A percentile compares a stretch with the other conserved stretches of the same genome.
Conservation (phyloP, 2,797 vertebrate genomes). For the Acrocephalus scirpaceus region DNA sequence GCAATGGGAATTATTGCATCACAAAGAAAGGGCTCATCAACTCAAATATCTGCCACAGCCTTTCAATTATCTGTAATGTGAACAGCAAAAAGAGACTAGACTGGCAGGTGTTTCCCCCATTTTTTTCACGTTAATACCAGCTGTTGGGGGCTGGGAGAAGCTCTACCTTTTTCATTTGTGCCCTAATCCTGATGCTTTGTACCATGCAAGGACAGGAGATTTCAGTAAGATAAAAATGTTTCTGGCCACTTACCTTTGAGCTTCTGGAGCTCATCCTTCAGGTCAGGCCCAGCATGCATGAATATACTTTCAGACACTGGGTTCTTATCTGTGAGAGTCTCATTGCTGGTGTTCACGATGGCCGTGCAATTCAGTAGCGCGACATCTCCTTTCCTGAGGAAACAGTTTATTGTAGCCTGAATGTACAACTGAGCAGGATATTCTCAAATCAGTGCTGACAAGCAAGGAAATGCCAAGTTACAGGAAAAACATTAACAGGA, state of each 20-base stretch:
- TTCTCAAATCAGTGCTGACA: background rate
- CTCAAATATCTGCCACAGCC: background rate
- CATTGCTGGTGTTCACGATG: slow-evolving; percentile 95
- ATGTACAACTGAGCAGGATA: background rate
- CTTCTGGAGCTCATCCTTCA: slow-evolving; percentile 91
- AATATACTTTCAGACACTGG: slow-evolving; percentile 90
- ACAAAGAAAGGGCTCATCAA: background rate
- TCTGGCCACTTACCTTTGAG: slow-evolving; percentile 84
- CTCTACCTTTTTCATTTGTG: background rate
- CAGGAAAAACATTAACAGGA: background rate
- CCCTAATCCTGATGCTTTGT: background rate
- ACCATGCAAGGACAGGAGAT: background rate
- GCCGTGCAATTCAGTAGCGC: slow-evolving; percentile 92
- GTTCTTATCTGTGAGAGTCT: slow-evolving; percentile 93
- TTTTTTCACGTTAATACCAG: background rate
- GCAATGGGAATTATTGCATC: background rate
- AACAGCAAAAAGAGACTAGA: background rate
- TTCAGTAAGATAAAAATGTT: background rate
- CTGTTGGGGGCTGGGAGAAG: accelerated
- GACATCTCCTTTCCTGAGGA: slow-evolving; percentile 87
- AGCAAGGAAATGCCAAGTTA: background rate
- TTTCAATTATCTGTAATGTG: background rate
- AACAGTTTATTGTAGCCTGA: background rate
- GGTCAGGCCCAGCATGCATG: slow-evolving; percentile 88
- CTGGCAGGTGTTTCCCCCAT: accelerated